Percentiles rank a stretch among this genome's conserved stretches.
Conservation (phyloP, 2,797 vertebrate genomes). For the Poecile montanus region DNA sequence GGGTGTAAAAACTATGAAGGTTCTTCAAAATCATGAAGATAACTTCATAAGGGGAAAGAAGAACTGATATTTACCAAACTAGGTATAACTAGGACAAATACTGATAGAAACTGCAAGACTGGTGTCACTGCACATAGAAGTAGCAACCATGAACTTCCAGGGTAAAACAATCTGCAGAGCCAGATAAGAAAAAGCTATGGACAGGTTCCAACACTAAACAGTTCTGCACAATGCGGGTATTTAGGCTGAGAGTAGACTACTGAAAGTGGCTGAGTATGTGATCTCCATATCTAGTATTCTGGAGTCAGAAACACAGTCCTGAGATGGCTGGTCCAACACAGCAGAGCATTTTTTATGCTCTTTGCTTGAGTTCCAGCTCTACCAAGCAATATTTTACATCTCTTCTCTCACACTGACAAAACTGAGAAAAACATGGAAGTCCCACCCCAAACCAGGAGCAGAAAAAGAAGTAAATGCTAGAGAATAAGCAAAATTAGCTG, state of each 20-base stretch:
- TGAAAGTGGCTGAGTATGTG: rapidly evolving
- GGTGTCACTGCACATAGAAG: neutral
- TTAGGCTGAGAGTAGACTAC: neutral
- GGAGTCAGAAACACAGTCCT: neutral
- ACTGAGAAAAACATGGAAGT: neutral
- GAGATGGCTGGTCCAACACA: neutral
- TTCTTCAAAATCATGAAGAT: neutral
- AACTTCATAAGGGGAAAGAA: neutral
- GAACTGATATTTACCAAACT: neutral
- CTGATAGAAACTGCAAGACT: neutral
- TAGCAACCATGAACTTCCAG: neutral
- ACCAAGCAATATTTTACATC: neutral
- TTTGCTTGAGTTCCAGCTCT: neutral
- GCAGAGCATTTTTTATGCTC: neutral
- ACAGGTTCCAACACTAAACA: neutral
- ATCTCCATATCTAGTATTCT: neutral
- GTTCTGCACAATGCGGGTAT: neutral
- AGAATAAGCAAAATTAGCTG: neutral
- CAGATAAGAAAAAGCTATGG: neutral
- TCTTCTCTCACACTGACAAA: neutral
- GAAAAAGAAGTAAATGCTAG: neutral
- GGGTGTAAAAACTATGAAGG: rapidly evolving
- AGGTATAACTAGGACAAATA: neutral
- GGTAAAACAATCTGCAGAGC: neutral
- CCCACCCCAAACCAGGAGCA: neutral